Conservation (phyloP, 1,140 invertebrate species). For the Harpegnathos saltator region DNA sequence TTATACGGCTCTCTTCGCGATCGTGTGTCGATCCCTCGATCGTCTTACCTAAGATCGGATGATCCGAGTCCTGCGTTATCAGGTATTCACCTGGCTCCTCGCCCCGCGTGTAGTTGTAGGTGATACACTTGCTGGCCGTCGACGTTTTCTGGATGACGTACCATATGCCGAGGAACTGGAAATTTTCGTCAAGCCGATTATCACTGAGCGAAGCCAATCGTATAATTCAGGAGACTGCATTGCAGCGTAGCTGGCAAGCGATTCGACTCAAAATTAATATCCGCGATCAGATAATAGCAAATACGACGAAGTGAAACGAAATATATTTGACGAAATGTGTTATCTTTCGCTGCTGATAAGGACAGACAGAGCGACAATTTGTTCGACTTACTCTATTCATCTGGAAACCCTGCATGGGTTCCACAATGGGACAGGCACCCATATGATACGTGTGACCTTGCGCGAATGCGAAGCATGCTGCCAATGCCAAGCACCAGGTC, state of each 20-base stretch:
- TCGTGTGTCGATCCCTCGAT: slow-evolving; percentile 23
- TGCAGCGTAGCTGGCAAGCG: background rate
- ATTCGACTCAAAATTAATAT: background rate
- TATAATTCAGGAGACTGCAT: background rate
- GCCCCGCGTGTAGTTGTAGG: slow-evolving; percentile 91
- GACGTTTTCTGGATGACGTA: slow-evolving; percentile 94
- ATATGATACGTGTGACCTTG: slow-evolving; percentile 89
- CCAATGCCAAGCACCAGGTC: slow-evolving; percentile 65
- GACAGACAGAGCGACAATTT: too few relatives aligned
- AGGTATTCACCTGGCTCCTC: slow-evolving; percentile 90
- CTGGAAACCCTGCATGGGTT: slow-evolving; percentile 90
- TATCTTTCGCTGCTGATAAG: too few relatives aligned
- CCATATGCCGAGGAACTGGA: slow-evolving; percentile 92
- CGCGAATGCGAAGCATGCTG: slow-evolving; percentile 70
- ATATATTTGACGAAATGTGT: too few relatives aligned
- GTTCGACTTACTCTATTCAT: slow-evolving; percentile 89
- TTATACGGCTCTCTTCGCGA: slow-evolving; percentile 3
- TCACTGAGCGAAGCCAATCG: background rate
- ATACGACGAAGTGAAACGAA: too few relatives aligned
- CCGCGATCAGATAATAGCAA: background rate
- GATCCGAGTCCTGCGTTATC: slow-evolving; percentile 91
- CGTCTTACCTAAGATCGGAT: slow-evolving; percentile 87
- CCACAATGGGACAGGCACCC: slow-evolving; percentile 90
- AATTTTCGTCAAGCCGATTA: slow-evolving; percentile 56
- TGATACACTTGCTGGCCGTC: slow-evolving; percentile 92